Conservation (phyloP, 2,113 vertebrate species). For the Pavo muticus region DNA sequence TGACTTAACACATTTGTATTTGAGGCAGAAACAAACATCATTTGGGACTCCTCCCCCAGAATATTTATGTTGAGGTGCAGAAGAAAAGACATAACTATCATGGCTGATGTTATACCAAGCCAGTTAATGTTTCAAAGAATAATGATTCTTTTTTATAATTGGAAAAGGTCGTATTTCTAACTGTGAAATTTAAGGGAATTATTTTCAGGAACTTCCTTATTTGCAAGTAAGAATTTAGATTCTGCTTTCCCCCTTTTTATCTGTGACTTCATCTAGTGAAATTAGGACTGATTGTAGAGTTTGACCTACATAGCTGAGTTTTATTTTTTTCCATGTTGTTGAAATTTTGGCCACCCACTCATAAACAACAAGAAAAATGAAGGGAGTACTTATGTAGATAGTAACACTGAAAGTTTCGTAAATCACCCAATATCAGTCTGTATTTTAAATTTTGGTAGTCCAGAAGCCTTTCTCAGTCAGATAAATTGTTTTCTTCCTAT, state of each 20-base stretch:
- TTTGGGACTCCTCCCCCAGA: background rate
- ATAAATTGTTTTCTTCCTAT: slow-evolving; percentile 15
- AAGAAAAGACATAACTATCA: background rate
- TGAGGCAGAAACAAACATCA: slow-evolving; percentile 14
- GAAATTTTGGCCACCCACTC: background rate
- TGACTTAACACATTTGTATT: background rate
- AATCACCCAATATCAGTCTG: background rate
- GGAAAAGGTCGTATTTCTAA: background rate
- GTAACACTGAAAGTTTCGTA: slow-evolving; percentile 1
- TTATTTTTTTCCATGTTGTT: background rate
- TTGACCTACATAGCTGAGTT: background rate
- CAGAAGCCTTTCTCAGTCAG: background rate
- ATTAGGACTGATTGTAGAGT: background rate
- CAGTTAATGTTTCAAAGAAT: slow-evolving; percentile 20
- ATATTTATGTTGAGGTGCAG: background rate
- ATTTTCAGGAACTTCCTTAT: slow-evolving; percentile 29
- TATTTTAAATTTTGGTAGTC: background rate
- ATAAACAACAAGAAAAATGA: slow-evolving; percentile 2
- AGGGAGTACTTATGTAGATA: slow-evolving; percentile 19
- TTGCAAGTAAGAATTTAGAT: background rate
- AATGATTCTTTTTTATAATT: slow-evolving; percentile 4
- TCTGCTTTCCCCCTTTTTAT: background rate
- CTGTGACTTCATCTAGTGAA: background rate
- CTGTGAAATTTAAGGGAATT: background rate
- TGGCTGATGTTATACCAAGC: background rate